These are phyloP conservation scores for Cecropterus lyciades DNA, from an alignment of 1,140 invertebrate genomes.

Conservation along the genomic window DNA sequence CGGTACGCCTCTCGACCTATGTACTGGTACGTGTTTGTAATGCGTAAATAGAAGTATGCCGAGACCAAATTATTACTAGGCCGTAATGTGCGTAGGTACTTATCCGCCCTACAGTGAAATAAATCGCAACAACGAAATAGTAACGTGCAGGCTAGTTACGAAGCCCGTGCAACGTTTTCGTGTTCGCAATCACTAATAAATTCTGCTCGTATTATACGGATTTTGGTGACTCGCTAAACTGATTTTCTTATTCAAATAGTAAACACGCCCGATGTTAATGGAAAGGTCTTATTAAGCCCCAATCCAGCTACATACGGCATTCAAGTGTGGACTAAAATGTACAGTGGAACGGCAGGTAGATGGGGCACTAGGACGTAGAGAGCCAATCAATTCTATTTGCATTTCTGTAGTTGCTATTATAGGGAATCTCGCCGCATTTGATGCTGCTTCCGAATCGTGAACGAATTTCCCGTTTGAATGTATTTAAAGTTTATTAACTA, in stretches of 20 bases:
- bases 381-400: slow-evolving; percentile 70
- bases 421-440: slow-evolving; percentile 51
- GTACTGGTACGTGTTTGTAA: slow-evolving; percentile 62
- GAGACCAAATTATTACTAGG: slow-evolving; percentile 44
- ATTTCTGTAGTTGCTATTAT: slow-evolving; percentile 65
- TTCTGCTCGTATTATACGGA: slow-evolving; percentile 50
- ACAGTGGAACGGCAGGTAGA: slow-evolving; percentile 50
- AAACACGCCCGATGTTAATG: slow-evolving; percentile 50
- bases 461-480: slow-evolving; percentile 53
- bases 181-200: slow-evolving; percentile 51
- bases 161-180: slow-evolving; percentile 47
- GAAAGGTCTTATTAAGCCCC: slow-evolving; percentile 42
- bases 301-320: slow-evolving; percentile 33
- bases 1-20: slow-evolving; percentile 46
- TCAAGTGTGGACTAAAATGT: slow-evolving; percentile 51
- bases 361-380: slow-evolving; percentile 47
- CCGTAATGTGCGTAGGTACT: slow-evolving; percentile 39
- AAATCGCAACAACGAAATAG: slow-evolving; percentile 45
- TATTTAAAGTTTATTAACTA: slow-evolving; percentile 50
- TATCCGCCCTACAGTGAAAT: slow-evolving; percentile 41
- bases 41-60: slow-evolving; percentile 59
- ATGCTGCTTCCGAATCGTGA: slow-evolving; percentile 53
- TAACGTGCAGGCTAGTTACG: slow-evolving; percentile 42
- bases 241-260: slow-evolving; percentile 59
- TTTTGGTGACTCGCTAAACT: slow-evolving; percentile 44